Evolutionary conservation across 2,888 invertebrate species (phyloP).

Genomic region (Pandemis cinnamomeana): DNA sequence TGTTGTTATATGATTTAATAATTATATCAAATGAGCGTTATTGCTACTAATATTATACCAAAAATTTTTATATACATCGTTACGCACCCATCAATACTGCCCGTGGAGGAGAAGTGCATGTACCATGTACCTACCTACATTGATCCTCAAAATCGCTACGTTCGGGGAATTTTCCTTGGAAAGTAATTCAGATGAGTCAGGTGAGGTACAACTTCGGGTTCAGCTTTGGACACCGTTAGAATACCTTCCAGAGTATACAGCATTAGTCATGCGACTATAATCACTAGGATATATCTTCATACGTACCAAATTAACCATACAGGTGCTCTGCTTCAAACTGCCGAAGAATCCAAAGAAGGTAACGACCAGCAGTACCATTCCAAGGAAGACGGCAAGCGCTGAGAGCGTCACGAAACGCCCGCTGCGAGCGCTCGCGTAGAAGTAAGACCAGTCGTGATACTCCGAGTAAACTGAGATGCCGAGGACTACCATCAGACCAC

Average conservation of each 20-base stretch:
- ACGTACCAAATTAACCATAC: constrained; percentile 85
- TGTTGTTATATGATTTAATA: too few species aligned
- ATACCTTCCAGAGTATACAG: too few species aligned
- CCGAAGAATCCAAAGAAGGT: constrained; percentile 94
- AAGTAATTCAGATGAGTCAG: too few species aligned
- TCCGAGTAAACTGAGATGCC: constrained; percentile 75
- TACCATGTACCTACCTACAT: too few species aligned
- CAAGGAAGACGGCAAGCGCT: constrained; percentile 89
- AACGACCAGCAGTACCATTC: constrained; percentile 89
- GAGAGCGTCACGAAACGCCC: constrained; percentile 89
- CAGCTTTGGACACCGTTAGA: not conserved
- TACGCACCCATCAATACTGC: not conserved
- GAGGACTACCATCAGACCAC: constrained; percentile 71
- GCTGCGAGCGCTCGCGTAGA: constrained; percentile 65
- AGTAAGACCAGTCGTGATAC: constrained; percentile 71
- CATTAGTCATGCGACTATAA: not conserved
- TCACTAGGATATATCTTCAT: not conserved
- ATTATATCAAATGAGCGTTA: too few species aligned
- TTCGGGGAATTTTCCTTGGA: too few species aligned
- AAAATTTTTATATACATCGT: too few species aligned
- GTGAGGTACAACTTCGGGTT: too few species aligned
- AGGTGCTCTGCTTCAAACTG: constrained; percentile 91
- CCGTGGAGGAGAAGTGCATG: too few species aligned
- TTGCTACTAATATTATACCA: too few species aligned
- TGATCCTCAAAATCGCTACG: too few species aligned